Conservation (phyloP, 2,113 vertebrate species). For the Gobius niger region DNA sequence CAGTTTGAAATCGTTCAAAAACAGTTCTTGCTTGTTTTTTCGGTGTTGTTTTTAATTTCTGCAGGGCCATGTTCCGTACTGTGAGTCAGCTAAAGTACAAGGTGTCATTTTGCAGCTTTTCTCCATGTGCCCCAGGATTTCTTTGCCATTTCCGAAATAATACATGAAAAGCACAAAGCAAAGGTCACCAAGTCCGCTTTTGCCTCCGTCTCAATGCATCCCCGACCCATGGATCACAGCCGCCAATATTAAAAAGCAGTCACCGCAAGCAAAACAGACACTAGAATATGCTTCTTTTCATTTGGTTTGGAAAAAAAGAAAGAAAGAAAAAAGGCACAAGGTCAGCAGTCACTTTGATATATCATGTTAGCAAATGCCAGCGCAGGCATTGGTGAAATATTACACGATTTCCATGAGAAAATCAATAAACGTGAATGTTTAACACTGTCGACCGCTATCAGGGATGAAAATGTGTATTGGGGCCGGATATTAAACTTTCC, state of each 20-base stretch:
- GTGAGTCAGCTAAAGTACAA: not conserved
- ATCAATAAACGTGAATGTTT: not conserved
- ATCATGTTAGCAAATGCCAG: not conserved
- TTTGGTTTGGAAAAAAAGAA: no score
- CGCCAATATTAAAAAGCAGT: not conserved
- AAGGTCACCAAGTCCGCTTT: not conserved
- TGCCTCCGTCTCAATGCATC: not conserved
- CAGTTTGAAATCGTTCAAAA: no score
- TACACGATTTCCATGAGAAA: not conserved
- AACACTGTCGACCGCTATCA: not conserved
- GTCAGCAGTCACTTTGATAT: not conserved
- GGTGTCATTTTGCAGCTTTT: not conserved
- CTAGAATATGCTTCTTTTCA: not conserved
- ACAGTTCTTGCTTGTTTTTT: not conserved
- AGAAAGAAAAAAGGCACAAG: not conserved
- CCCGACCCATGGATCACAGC: not conserved
- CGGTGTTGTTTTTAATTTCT: not conserved
- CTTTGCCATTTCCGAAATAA: not conserved
- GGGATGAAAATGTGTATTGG: not conserved
- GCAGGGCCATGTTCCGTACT: not conserved
- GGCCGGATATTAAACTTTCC: not conserved
- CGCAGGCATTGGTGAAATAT: not conserved
- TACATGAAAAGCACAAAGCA: not conserved
- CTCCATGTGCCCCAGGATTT: not conserved
- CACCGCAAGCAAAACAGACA: not conserved